Percentiles rank a stretch among this genome's conserved stretches.
Evolutionary conservation across 30 jellyfish, hydroid and myxozoan species (phyloP).

Genomic region (Turritopsis dohrnii): DNA sequence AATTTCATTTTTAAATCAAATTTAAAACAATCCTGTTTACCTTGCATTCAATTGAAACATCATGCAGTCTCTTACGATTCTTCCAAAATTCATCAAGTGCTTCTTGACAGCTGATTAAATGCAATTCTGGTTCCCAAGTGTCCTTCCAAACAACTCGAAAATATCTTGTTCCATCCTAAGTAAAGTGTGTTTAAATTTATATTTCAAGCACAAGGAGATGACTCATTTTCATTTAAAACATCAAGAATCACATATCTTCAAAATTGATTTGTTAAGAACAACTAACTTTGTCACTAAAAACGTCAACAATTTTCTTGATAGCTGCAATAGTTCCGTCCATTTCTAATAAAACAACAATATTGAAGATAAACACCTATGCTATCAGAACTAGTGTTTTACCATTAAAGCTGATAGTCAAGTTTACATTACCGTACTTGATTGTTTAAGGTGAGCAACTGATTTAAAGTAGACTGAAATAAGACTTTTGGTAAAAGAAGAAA

Average conservation of each 20-base stretch:
- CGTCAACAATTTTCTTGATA: slow-evolving; percentile 5
- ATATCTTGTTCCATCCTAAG: slow-evolving; percentile 2
- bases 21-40: not conserved
- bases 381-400: no score
- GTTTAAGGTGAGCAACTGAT: no score
- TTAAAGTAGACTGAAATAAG: no score
- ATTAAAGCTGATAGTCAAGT: no score
- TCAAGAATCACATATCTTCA: not conserved
- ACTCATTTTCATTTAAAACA: not conserved
- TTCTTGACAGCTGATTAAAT: slow-evolving; percentile 17
- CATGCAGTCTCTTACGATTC: not conserved
- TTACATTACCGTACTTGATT: no score
- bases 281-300: not conserved
- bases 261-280: not conserved
- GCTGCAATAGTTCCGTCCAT: slow-evolving; percentile 16
- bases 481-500: no score
- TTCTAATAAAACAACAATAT: not conserved
- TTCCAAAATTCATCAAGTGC: slow-evolving; percentile 16
- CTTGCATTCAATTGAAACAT: not conserved
- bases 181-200: not conserved
- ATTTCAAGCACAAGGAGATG: no score
- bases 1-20: no score
- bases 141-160: slow-evolving; percentile 9
- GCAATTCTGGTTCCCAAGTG: slow-evolving; percentile 17
- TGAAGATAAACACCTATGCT: no score